Evolutionary conservation across 2,797 vertebrate genomes (phyloP).

Genomic region (Okamejei kenojei): DNA sequence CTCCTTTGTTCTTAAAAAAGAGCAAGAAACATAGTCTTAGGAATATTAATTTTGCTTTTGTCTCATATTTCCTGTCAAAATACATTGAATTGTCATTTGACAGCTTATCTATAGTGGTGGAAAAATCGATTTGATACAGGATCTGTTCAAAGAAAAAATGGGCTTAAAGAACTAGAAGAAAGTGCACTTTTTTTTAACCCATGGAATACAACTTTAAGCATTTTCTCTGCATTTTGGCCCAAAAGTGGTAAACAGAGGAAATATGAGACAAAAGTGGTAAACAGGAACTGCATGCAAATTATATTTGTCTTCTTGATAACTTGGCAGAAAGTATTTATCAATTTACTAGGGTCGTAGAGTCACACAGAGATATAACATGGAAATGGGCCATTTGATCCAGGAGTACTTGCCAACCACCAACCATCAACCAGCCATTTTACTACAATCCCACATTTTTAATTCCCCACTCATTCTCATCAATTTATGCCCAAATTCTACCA

Average conservation of each 20-base stretch:
- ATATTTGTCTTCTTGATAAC: not conserved
- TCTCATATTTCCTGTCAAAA: constrained; percentile 30
- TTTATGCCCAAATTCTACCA: too few relatives aligned
- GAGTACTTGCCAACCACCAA: too few relatives aligned
- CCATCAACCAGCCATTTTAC: too few relatives aligned
- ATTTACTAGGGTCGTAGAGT: not conserved
- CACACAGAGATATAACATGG: too few relatives aligned
- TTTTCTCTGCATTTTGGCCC: not conserved
- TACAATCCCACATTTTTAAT: too few relatives aligned
- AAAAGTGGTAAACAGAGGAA: too few relatives aligned
- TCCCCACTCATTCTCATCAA: too few relatives aligned
- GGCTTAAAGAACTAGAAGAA: not conserved
- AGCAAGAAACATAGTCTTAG: constrained; percentile 7
- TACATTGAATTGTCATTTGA: constrained; percentile 26
- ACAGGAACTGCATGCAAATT: too few relatives aligned
- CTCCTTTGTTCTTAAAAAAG: constrained; percentile 32
- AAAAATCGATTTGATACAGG: constrained; percentile 14
- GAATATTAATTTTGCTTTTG: constrained; percentile 29
- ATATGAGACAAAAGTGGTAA: too few relatives aligned
- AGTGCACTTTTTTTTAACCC: not conserved
- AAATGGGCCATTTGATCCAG: too few relatives aligned
- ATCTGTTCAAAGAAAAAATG: not conserved
- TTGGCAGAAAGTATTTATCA: not conserved
- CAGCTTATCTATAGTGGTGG: constrained; percentile 13
- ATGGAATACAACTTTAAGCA: not conserved